Evolutionary conservation across 2,888 invertebrate species (phyloP), one percentile per base, ranked within the genome.

Genomic region (Macrophya alboannulata): DNA sequence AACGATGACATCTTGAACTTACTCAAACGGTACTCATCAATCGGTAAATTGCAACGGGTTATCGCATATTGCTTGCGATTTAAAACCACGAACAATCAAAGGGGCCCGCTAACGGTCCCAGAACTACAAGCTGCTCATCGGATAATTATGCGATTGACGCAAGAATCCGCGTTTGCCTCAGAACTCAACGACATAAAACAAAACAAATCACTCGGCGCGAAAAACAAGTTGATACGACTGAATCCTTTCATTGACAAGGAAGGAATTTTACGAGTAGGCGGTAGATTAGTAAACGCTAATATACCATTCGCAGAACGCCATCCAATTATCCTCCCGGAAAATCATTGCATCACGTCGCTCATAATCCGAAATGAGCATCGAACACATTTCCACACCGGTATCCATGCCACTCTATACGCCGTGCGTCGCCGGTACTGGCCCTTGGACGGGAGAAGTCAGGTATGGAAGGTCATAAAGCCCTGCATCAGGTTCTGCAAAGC

Each of bases 401-500:
- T 55, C n/a, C 77, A 77, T 5, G 77, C 51, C 6, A 51, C 55
- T 25, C 31, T 77, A 31, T 48, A 77, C 12, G 55, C 48, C 48
- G 37, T 77, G 5, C 77, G 55, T 5, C n/a, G 15, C 10, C 51
- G 37, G 1, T 77, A 77, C 10, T 77, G 77, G 77, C 77, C 77
- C 1, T 17, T 77, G 17, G 55, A 51, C 17, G 77, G 77, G 2
- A 51, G n/a, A n/a, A n/a, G n/a, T n/a, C n/a, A n/a, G 76, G 51
- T 31, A 4, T 31, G 76, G 51, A n/a, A 51, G 31, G 51, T 77
- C 15, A 31, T 77, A 5, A 21, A 51, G 25, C 25, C 25, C 0
- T 77, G 77, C 25, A 85, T 88, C 0, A 88, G 86, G 76, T 74
- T 45, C 15, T 86, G 55, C 68, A 85, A 85, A 62, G 62, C 79